Conservation (phyloP, 2,113 vertebrate species). For the Promerops cafer region DNA sequence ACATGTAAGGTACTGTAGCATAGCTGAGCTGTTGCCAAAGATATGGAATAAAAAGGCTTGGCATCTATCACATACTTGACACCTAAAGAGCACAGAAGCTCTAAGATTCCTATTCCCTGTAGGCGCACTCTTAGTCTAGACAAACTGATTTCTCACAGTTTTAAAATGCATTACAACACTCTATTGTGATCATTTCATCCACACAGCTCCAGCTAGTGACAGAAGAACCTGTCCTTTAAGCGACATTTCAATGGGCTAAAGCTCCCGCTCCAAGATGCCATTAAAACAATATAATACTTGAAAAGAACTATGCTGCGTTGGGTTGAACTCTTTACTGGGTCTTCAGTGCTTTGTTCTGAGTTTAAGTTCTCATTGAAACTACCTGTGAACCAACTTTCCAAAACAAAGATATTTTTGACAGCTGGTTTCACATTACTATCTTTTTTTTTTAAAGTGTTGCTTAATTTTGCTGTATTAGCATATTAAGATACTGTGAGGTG, state of each 20-base stretch:
- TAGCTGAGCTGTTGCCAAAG: constrained; percentile 70
- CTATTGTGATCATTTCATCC: constrained; percentile 79
- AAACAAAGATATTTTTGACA: constrained; percentile 54
- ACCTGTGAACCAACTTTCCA: constrained; percentile 59
- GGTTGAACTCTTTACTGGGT: constrained; percentile 56
- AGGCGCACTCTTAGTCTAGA: constrained; percentile 75
- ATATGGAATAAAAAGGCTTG: constrained; percentile 73
- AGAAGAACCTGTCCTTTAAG: constrained; percentile 78
- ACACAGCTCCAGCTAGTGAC: constrained; percentile 70
- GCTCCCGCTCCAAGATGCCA: constrained; percentile 66
- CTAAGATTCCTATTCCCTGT: constrained; percentile 74
- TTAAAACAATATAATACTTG: constrained; percentile 74
- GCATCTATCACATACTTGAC: constrained; percentile 77
- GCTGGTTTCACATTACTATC: constrained; percentile 20
- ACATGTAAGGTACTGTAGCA: constrained; percentile 62
- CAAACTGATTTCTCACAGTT: constrained; percentile 84
- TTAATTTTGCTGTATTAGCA: constrained; percentile 15
- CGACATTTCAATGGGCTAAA: constrained; percentile 74
- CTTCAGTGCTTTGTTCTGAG: constrained; percentile 62
- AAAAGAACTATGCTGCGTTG: constrained; percentile 71
- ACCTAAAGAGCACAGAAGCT: constrained; percentile 80
- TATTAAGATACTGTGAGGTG: neutral
- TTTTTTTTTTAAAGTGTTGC: neutral
- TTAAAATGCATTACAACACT: constrained; percentile 76
- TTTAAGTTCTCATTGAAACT: constrained; percentile 61